Evolutionary conservation across 2,797 vertebrate species (phyloP), one percentile per base, ranked within the genome.

Genomic region (Gymnocypris eckloni): DNA sequence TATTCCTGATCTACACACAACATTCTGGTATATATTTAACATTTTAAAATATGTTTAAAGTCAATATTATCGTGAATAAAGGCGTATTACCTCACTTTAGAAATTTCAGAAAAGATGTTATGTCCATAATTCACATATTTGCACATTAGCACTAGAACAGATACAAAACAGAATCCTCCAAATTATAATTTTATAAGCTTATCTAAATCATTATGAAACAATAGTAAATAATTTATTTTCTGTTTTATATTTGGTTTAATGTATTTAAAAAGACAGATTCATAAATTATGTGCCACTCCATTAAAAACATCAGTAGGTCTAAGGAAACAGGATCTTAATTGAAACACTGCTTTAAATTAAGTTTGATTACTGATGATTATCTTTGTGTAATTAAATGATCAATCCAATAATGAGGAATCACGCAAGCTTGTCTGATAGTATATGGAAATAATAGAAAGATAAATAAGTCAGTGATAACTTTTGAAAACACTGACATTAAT

Each of bases 311-410:
- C 56, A 33, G 48, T 45, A 75, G 39, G 73, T 33, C 18, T 48
- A 61, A 61, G 13, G 41, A 66, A 75, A 45, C 78, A 75, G 16
- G 10, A 79, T 12, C 70, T 71, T 89, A 39, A 85, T 72, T 82
- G 12, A 80, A 76, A 83, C 18, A 81, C 22, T 77, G 67, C 70
- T 84, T 43, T 79, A 70, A 39, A 83, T 80, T 66, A 43, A 11
- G 41, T 77, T 61, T 83, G 54, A 87, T 85, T 80, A 85, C 15
- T 33, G 54, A 79, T 81, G 43, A 41, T 85, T 79, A 83, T 80
- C 75, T 50, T 7, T 86, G 37, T 82, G 45, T 88, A 85, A 88
- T 89, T 83, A 75, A 87, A 86, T 86, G 54, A 80, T 84, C 43
- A 25, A 59, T 77, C 75, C 8, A 41, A 81, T 83, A 76, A 77